These are phyloP conservation scores for Mycteria americana DNA, from an alignment of 2,797 vertebrate genomes.

Conservation along the genomic window DNA sequence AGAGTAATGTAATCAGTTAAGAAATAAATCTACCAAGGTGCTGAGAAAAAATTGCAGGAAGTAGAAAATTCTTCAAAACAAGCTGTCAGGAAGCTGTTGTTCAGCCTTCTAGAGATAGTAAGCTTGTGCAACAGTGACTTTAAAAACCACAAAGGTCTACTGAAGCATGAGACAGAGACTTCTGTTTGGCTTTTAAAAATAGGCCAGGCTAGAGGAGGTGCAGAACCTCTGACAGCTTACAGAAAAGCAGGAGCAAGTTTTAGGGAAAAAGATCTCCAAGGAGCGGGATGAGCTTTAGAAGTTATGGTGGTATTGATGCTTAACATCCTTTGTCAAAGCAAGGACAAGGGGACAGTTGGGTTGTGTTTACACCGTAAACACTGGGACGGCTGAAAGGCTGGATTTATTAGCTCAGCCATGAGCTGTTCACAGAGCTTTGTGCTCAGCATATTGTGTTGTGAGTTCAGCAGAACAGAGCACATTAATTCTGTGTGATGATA, in stretches of 20 bases:
- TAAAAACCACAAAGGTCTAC: not conserved
- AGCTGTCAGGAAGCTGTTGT: not conserved
- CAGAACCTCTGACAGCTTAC: not conserved
- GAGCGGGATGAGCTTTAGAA: not conserved
- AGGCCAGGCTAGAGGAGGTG: not conserved
- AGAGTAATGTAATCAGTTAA: not conserved
- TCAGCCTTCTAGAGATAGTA: not conserved
- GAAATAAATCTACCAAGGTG: not conserved
- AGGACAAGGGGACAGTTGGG: not conserved
- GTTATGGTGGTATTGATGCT: not conserved
- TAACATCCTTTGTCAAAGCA: not conserved
- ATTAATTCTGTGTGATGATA: not conserved
- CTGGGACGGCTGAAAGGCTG: not conserved
- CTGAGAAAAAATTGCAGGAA: not conserved
- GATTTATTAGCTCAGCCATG: not conserved
- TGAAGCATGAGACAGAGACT: not conserved
- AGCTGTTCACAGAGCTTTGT: not conserved
- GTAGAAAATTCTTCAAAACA: not conserved
- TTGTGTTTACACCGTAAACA: not conserved
- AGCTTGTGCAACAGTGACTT: not conserved
- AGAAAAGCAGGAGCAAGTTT: accelerated
- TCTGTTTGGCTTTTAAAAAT: not conserved
- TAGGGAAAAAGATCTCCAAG: not conserved
- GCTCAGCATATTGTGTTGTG: not conserved
- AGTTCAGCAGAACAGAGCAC: not conserved